Percentiles rank a stretch among this genome's conserved stretches.
phyloP scores from a whole-genome alignment of 2,888 invertebrate genomes.

The Agrotis ipsilon region DNA sequence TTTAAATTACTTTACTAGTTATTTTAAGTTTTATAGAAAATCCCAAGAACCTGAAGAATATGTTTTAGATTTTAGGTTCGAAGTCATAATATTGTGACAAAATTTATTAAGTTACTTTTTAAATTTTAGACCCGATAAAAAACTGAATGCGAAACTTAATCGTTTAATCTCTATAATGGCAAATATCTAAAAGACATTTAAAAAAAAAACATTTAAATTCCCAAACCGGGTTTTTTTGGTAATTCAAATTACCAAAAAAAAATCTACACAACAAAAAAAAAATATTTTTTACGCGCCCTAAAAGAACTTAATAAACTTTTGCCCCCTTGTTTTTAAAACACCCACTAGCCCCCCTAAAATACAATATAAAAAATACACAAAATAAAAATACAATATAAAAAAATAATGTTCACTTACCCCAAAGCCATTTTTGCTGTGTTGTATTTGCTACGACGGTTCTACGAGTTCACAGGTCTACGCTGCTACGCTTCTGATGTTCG shows the following conservation, averaged over 20 bases:
- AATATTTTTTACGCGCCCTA: background rate
- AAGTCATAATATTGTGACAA: too few relatives aligned
- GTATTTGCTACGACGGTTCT: slow-evolving; percentile 57
- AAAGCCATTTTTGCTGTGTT: slow-evolving; percentile 69
- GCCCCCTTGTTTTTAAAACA: background rate
- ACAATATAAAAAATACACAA: slow-evolving; percentile 14
- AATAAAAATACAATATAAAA: slow-evolving; percentile 4
- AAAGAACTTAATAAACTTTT: background rate
- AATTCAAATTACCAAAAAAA: background rate
- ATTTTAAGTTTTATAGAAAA: too few relatives aligned
- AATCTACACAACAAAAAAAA: background rate
- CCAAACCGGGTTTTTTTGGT: too few relatives aligned
- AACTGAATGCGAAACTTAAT: too few relatives aligned
- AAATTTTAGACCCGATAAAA: too few relatives aligned
- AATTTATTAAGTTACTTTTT: too few relatives aligned
- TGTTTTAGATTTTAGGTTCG: too few relatives aligned
- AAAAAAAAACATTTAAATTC: too few relatives aligned
- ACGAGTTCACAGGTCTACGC: slow-evolving; percentile 70
- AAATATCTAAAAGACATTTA: background rate
- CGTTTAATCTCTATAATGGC: too few relatives aligned
- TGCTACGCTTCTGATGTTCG: slow-evolving; percentile 74
- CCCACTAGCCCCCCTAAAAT: background rate
- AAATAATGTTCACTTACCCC: slow-evolving; percentile 60
- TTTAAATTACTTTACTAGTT: too few relatives aligned
- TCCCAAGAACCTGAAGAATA: too few relatives aligned